Percentiles rank a stretch among this genome's conserved stretches.
Evolutionary conservation across 1,140 invertebrate genomes (phyloP).

Genomic region (Teleogryllus occipitalis): DNA sequence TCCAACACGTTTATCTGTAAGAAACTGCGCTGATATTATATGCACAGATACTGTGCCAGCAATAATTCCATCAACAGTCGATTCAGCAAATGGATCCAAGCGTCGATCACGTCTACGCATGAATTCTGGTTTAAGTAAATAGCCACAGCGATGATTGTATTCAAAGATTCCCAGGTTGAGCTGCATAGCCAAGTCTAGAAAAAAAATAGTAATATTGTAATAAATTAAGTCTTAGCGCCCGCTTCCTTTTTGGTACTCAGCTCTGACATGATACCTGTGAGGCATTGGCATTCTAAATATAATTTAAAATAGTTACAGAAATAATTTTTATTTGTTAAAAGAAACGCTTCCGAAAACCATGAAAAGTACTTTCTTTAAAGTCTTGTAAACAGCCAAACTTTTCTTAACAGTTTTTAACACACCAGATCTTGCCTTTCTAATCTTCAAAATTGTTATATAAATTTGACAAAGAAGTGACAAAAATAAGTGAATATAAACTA

Average conservation of each 20-base stretch:
- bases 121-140: constrained; percentile 95
- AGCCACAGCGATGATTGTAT: constrained; percentile 93
- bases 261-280: neutral
- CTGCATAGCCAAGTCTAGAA: constrained; percentile 89
- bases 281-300: too few species aligned
- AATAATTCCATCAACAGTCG: constrained; percentile 98
- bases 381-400: too few species aligned
- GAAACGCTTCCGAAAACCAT: too few species aligned
- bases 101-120: constrained; percentile 90
- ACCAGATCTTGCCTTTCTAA: too few species aligned
- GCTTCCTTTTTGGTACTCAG: neutral
- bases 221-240: neutral
- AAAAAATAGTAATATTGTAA: constrained; percentile 16
- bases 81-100: constrained; percentile 97
- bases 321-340: too few species aligned
- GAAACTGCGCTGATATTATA: constrained; percentile 84
- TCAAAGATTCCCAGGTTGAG: constrained; percentile 98
- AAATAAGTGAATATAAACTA: too few species aligned
- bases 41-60: constrained; percentile 91
- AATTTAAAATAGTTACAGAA: too few species aligned
- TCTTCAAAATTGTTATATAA: too few species aligned
- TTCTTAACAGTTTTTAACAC: too few species aligned
- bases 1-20: constrained; percentile 90
- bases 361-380: too few species aligned
- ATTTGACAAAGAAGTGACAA: too few species aligned